These are phyloP conservation scores for Equus quagga DNA, from an alignment of 2,113 vertebrate species.

Conservation along the genomic window DNA sequence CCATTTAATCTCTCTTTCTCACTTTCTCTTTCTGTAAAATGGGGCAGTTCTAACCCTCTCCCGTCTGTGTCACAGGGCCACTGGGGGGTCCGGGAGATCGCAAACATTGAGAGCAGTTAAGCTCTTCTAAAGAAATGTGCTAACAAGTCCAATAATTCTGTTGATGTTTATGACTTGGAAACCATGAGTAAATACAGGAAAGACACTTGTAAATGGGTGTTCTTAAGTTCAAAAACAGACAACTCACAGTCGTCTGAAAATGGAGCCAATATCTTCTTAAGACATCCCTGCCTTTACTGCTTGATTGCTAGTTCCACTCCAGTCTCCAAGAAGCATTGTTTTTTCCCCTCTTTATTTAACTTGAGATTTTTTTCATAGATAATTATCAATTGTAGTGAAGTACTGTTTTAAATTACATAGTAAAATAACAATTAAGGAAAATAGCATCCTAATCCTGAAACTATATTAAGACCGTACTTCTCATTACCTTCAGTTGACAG, in stretches of 20 bases:
- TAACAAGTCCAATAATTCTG: background rate
- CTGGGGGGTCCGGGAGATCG: background rate
- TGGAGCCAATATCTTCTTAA: background rate
- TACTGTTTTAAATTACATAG: constrained; percentile 38
- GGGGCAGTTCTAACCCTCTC: background rate
- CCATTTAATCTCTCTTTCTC: background rate
- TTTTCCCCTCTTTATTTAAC: constrained; percentile 37
- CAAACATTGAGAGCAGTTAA: background rate
- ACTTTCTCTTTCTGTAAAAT: constrained; percentile 53
- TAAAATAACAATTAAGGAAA: background rate
- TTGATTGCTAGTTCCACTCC: background rate
- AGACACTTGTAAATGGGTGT: background rate
- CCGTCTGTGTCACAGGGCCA: background rate
- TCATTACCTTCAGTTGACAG: background rate
- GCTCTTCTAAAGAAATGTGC: background rate
- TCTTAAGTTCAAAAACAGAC: background rate
- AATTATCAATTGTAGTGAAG: constrained; percentile 43
- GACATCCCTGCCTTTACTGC: background rate
- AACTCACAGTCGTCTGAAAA: background rate
- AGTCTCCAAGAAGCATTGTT: background rate
- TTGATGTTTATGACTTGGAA: background rate
- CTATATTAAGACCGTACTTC: background rate
- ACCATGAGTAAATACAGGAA: background rate
- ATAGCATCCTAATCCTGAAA: background rate
- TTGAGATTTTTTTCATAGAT: constrained; percentile 52